Conservation (phyloP, 2,113 vertebrate species). For the Oncorhynchus keta region DNA sequence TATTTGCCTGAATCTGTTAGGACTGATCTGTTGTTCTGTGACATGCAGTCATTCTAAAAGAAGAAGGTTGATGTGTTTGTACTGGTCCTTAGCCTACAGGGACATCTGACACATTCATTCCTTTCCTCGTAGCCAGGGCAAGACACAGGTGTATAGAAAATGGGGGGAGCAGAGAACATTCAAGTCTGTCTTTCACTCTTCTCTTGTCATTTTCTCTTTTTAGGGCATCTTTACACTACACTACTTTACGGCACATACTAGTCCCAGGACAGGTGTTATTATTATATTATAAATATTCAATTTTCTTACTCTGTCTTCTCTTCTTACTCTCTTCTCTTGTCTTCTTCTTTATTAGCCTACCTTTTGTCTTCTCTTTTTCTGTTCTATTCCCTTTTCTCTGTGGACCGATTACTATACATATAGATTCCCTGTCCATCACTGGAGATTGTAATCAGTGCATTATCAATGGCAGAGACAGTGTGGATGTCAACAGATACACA, state of each 20-base stretch:
- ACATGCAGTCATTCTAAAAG: not conserved
- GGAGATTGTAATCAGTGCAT: not conserved
- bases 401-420: not conserved
- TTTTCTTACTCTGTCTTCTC: not conserved
- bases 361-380: not conserved
- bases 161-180: no score
- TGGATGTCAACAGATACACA: no score
- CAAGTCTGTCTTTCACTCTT: not conserved
- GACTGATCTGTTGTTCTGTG: not conserved
- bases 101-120: not conserved
- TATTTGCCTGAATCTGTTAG: not conserved
- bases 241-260: no score
- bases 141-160: no score
- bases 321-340: no score
- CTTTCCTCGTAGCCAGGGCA: no score
- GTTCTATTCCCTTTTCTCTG: not conserved
- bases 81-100: not conserved
- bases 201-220: not conserved
- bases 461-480: not conserved
- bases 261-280: no score
- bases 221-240: no score
- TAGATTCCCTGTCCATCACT: not conserved
- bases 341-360: not conserved
- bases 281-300: no score
- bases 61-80: conserved; percentile 2